phyloP scores from a whole-genome alignment of 2,113 vertebrate genomes.

The Hippolais icterina region DNA sequence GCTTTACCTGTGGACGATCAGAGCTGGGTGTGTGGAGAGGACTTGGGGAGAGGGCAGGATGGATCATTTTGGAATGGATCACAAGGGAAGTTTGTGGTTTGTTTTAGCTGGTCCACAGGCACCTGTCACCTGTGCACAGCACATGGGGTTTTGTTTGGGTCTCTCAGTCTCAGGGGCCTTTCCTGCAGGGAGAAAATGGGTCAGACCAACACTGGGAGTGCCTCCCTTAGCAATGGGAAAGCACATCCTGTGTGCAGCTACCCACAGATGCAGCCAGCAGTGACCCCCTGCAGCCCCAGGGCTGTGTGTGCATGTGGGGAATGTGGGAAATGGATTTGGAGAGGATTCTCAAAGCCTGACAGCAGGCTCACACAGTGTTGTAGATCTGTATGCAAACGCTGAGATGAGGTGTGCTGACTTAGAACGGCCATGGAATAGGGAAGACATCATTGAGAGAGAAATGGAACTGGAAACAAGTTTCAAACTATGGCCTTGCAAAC shows the following conservation, averaged over 20 bases:
- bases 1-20: not conserved
- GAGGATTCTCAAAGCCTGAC: not conserved
- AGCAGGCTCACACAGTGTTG: not conserved
- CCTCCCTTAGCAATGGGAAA: not conserved
- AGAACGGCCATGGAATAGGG: not conserved
- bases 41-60: not conserved
- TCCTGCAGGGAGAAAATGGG: accelerated
- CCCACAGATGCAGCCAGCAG: not conserved
- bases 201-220: accelerated
- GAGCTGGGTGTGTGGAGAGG: not conserved
- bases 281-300: not conserved
- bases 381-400: not conserved
- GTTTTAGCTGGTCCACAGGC: not conserved
- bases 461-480: not conserved
- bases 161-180: not conserved
- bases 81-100: not conserved
- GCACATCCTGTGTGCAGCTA: too few relatives aligned
- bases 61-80: not conserved
- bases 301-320: accelerated
- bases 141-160: not conserved
- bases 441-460: not conserved
- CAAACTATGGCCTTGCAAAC: not conserved
- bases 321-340: not conserved
- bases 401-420: not conserved
- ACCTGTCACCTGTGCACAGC: accelerated